A percentile compares a stretch with the other conserved stretches of the same genome.
These are phyloP conservation scores for Naja naja DNA, from an alignment of 2,113 vertebrate species.

Conservation along the genomic window DNA sequence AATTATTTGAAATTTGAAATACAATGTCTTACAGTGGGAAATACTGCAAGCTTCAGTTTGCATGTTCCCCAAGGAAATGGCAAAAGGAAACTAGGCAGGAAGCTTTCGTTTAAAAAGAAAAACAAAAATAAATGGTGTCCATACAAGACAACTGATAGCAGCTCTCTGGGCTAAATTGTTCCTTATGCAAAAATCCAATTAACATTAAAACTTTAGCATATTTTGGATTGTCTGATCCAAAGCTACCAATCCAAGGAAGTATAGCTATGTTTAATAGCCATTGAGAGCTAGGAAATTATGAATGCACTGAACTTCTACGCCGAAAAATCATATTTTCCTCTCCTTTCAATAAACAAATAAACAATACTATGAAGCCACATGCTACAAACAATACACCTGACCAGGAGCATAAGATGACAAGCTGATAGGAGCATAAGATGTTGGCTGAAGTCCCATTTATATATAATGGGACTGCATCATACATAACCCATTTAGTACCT, in stretches of 20 bases:
- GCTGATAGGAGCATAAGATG: not conserved
- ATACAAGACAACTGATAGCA: conserved; percentile 48
- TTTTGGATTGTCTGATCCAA: not conserved
- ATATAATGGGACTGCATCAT: not conserved
- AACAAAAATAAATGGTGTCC: conserved; percentile 14
- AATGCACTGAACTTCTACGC: not conserved
- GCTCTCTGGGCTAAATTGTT: not conserved
- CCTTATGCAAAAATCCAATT: not conserved
- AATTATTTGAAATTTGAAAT: too few species aligned
- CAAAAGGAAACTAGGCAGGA: conserved; percentile 59
- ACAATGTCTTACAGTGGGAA: not conserved
- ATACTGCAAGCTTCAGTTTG: not conserved
- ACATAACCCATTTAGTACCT: not conserved
- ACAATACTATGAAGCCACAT: not conserved
- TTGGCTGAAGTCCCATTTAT: not conserved
- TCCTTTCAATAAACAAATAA: not conserved
- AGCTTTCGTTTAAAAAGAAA: conserved; percentile 57
- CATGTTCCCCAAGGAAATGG: not conserved
- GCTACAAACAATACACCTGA: not conserved
- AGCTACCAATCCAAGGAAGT: not conserved
- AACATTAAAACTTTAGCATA: conserved; percentile 27
- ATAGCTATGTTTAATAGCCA: not conserved
- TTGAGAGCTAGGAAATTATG: not conserved
- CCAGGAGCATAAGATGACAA: not conserved
- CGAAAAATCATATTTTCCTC: not conserved